Percentiles rank a stretch among this genome's conserved stretches.
Evolutionary conservation across 2,888 invertebrate genomes (phyloP).

Genomic region (Pantelozetes paolii): DNA sequence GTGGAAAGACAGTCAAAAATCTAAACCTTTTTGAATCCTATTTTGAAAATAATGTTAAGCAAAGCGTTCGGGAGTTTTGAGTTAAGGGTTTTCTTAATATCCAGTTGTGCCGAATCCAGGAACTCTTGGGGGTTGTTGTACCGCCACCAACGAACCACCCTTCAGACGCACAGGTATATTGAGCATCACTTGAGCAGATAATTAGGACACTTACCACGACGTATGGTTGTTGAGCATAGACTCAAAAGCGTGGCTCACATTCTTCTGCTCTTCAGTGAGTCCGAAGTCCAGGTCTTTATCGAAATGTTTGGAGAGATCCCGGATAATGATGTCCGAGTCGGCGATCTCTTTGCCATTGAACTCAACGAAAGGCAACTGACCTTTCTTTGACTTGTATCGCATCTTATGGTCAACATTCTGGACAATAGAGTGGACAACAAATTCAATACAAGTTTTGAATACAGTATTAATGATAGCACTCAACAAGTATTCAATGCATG

Average conservation of each 20-base stretch:
- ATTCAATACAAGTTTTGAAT: too few species aligned
- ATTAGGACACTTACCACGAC: conserved; percentile 16
- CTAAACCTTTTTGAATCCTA: conserved; percentile 57
- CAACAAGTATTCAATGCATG: too few species aligned
- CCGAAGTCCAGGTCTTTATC: conserved; percentile 76
- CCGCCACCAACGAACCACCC: conserved; percentile 82
- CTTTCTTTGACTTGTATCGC: conserved; percentile 88
- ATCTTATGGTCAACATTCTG: conserved; percentile 92
- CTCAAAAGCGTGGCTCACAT: conserved; percentile 82
- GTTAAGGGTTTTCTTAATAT: conserved; percentile 80
- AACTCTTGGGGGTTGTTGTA: conserved; percentile 84
- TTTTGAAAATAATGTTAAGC: conserved; percentile 83
- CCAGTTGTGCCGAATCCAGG: conserved; percentile 83
- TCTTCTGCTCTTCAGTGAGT: conserved; percentile 76
- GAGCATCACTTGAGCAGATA: not conserved
- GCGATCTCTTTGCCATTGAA: conserved; percentile 90
- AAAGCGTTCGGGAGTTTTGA: conserved; percentile 80
- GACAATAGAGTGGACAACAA: conserved; percentile 27
- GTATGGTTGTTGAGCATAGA: conserved; percentile 93
- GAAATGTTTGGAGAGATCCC: conserved; percentile 75
- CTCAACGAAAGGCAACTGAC: conserved; percentile 89
- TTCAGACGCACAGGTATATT: conserved; percentile 46
- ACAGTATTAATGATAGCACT: too few species aligned
- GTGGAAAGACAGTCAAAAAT: not conserved
- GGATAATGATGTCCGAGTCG: conserved; percentile 84